A percentile compares a stretch with the other conserved stretches of the same genome.
Conservation (phyloP, 2,113 vertebrate genomes). For the Maccullochella peelii region DNA sequence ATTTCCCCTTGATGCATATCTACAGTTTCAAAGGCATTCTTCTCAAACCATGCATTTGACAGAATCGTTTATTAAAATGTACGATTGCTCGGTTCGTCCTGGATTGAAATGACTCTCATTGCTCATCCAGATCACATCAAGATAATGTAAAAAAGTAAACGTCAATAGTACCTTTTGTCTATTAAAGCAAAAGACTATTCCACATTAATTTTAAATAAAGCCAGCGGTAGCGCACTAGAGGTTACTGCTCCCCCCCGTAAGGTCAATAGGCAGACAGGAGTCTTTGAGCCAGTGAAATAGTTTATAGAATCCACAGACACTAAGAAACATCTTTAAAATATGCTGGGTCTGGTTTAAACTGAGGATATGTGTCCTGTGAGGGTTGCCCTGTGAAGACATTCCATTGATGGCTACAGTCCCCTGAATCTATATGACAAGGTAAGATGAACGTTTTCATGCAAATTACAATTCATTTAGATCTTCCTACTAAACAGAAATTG, state of each 20-base stretch:
- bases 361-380: background rate
- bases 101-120: conserved; percentile 73
- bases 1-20: conserved; percentile 78
- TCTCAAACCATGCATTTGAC: conserved; percentile 80
- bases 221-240: conserved; percentile 26
- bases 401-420: background rate
- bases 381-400: conserved; percentile 2
- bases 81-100: conserved; percentile 72
- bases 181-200: conserved; percentile 43
- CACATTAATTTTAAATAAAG: conserved; percentile 52
- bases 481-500: background rate
- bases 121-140: conserved; percentile 72
- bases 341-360: conserved; percentile 11
- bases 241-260: conserved; percentile 15
- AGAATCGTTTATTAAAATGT: conserved; percentile 80
- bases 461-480: background rate
- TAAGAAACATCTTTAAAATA: conserved; percentile 10
- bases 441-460: conserved; percentile 15
- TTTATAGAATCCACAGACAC: background rate
- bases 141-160: conserved; percentile 62
- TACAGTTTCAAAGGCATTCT: conserved; percentile 74
- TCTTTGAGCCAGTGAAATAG: conserved; percentile 14
- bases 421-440: conserved; percentile 51
- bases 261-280: conserved; percentile 31
- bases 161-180: conserved; percentile 59